Evolutionary conservation across 2,888 invertebrate genomes (phyloP).

Genomic region (Hirtodrosophila alboralis): DNA sequence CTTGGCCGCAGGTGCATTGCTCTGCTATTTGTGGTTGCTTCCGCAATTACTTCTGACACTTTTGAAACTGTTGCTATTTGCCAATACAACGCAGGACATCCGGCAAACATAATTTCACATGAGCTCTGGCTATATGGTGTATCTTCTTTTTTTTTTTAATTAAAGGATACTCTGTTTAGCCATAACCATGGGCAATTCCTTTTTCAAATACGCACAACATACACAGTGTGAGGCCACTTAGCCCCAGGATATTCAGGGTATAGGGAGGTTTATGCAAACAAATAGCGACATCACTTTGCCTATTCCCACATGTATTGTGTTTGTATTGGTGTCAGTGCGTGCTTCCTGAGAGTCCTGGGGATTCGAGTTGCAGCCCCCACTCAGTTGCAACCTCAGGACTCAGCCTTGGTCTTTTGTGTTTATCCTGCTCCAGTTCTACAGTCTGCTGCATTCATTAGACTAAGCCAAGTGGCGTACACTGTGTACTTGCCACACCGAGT

Average conservation of each 20-base stretch:
- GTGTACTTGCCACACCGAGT: constrained; percentile 21
- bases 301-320: constrained; percentile 43
- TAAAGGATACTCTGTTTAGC: constrained; percentile 43
- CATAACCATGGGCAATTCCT: constrained; percentile 65
- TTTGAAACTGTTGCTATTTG: constrained; percentile 36
- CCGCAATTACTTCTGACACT: constrained; percentile 64
- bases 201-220: constrained; percentile 41
- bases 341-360: constrained; percentile 57
- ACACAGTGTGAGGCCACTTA: constrained; percentile 39
- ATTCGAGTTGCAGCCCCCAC: background rate
- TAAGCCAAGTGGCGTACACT: constrained; percentile 66
- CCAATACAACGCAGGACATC: constrained; percentile 47
- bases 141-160: too few relatives aligned
- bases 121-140: constrained; percentile 22
- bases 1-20: constrained; percentile 52
- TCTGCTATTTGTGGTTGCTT: constrained; percentile 35
- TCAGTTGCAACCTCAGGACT: constrained; percentile 1
- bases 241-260: constrained; percentile 6
- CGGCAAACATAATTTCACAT: constrained; percentile 59
- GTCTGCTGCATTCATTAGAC: constrained; percentile 77
- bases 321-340: constrained; percentile 65
- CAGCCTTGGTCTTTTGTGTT: constrained; percentile 58
- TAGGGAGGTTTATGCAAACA: constrained; percentile 38
- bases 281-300: constrained; percentile 47
- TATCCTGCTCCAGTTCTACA: constrained; percentile 71